Conservation (phyloP, 2,888 invertebrate genomes). For the Hartigia nigra region DNA sequence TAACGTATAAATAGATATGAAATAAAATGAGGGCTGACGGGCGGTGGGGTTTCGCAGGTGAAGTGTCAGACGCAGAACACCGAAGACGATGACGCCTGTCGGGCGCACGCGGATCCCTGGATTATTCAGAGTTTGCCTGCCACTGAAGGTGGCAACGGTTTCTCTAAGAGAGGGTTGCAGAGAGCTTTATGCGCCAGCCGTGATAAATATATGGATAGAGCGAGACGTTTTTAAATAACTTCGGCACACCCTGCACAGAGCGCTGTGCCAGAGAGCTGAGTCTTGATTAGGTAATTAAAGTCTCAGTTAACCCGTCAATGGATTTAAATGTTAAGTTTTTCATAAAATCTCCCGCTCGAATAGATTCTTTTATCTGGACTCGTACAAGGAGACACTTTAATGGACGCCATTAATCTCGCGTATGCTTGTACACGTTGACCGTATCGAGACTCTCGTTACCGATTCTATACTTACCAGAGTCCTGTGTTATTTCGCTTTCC, state of each 20-base stretch:
- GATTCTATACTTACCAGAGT: constrained; percentile 25
- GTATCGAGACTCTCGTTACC: constrained; percentile 40
- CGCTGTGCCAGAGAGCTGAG: too few species aligned
- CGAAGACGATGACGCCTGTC: constrained; percentile 19
- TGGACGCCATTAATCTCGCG: constrained; percentile 48
- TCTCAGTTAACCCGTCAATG: not conserved
- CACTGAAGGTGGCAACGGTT: not conserved
- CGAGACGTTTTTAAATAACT: constrained; percentile 6
- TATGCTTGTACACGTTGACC: constrained; percentile 35
- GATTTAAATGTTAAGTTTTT: not conserved
- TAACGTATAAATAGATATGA: constrained; percentile 5
- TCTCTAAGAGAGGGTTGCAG: not conserved
- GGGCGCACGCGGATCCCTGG: constrained; percentile 18
- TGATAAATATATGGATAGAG: too few species aligned
- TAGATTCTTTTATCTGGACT: constrained; percentile 48
- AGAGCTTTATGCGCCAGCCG: too few species aligned
- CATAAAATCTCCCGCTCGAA: constrained; percentile 44
- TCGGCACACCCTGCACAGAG: too few species aligned
- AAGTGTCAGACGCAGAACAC: constrained; percentile 34
- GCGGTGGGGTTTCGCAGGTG: constrained; percentile 4
- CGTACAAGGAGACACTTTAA: constrained; percentile 38
- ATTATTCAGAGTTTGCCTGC: not conserved
- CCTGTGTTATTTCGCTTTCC: not conserved
- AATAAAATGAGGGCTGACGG: not conserved
- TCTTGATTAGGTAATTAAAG: not conserved